phyloP scores from a whole-genome alignment of 2,888 invertebrate species.

The Micropterix aruncella region DNA sequence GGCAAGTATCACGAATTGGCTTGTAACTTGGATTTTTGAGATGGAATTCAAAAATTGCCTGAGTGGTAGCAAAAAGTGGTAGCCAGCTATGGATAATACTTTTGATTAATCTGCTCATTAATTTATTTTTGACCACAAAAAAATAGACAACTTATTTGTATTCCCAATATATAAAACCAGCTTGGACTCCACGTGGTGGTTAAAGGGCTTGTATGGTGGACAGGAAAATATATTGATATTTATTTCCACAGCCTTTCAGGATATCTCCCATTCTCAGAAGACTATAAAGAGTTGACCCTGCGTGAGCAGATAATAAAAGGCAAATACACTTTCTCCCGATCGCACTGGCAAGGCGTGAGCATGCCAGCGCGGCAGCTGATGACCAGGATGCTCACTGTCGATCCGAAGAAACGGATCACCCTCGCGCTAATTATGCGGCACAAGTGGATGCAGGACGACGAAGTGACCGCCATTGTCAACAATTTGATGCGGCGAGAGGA shows the following conservation, averaged over 20 bases:
- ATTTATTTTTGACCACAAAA: neutral
- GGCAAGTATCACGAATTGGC: no score
- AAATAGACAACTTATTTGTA: neutral
- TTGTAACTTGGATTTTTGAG: no score
- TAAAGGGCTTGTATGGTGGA: no score
- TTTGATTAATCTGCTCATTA: neutral
- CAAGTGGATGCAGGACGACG: constrained; percentile 43
- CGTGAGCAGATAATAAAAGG: constrained; percentile 59
- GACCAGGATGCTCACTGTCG: constrained; percentile 57
- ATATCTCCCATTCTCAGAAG: constrained; percentile 51
- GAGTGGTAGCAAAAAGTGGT: no score
- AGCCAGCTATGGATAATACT: no score
- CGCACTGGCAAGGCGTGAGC: constrained; percentile 53
- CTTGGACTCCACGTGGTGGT: constrained; percentile 9
- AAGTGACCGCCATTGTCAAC: neutral
- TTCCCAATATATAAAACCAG: constrained; percentile 5
- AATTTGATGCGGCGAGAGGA: neutral
- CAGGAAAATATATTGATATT: no score
- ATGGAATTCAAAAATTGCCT: no score
- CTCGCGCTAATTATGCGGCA: constrained; percentile 50
- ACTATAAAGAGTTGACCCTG: constrained; percentile 37
- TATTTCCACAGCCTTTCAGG: constrained; percentile 42
- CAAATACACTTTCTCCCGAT: constrained; percentile 43
- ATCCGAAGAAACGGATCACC: constrained; percentile 46
- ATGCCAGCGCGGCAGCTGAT: constrained; percentile 52